Evolutionary conservation across 1,140 invertebrate genomes (phyloP).

Genomic region (Physella acuta): DNA sequence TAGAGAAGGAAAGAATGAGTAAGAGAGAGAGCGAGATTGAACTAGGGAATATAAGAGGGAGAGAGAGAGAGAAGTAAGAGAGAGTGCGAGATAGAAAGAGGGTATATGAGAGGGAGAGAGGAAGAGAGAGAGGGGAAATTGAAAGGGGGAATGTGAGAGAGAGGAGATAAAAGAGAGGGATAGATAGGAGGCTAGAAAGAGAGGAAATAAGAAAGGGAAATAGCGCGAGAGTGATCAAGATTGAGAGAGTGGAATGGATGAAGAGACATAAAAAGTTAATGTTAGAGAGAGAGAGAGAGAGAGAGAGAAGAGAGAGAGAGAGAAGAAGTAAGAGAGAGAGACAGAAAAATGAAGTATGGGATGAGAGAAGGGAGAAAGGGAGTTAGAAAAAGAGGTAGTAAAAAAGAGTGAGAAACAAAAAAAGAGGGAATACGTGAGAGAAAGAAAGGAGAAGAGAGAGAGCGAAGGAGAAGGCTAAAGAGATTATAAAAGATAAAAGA

Average conservation of each 20-base stretch:
- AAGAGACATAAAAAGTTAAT: not conserved
- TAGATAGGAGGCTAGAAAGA: not conserved
- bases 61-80: too few relatives aligned
- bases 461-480: too few relatives aligned
- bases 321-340: constrained; percentile 1
- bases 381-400: not conserved
- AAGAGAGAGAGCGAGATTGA: too few relatives aligned
- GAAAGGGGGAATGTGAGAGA: not conserved
- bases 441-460: too few relatives aligned
- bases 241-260: not conserved
- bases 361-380: not conserved
- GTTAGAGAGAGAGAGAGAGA: too few relatives aligned
- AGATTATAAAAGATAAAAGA: too few relatives aligned
- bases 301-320: not conserved
- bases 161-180: constrained; percentile 1
- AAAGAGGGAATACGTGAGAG: not conserved
- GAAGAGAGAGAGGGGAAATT: not conserved
- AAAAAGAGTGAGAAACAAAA: not conserved
- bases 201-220: not conserved
- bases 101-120: constrained; percentile 1
- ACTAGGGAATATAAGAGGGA: too few relatives aligned
- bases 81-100: too few relatives aligned
- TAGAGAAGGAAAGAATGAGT: too few relatives aligned
- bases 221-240: not conserved
- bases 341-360: not conserved